A percentile compares a stretch with the other conserved stretches of the same genome.
phyloP scores from a whole-genome alignment of 2,113 vertebrate genomes.

The Carassius gibelio region DNA sequence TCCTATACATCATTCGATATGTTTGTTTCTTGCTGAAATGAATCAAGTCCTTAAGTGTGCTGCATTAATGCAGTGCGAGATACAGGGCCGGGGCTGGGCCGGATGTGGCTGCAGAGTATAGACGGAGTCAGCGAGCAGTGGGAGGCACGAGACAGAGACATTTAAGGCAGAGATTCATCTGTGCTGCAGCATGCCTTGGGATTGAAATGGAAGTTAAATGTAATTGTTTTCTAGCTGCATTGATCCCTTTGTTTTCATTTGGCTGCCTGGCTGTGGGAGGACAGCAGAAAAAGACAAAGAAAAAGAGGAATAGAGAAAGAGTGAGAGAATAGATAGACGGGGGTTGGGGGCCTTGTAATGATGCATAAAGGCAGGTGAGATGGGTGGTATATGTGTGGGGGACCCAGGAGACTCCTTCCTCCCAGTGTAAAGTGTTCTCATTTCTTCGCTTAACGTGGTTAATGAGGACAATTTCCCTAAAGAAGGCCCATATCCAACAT shows the following conservation, averaged over 20 bases:
- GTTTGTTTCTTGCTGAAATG: slow-evolving; percentile 41
- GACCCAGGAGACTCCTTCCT: slow-evolving; percentile 35
- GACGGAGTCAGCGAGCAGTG: slow-evolving; percentile 32
- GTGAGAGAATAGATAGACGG: not conserved
- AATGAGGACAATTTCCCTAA: slow-evolving; percentile 51
- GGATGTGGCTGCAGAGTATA: slow-evolving; percentile 40
- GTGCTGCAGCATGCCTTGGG: slow-evolving; percentile 42
- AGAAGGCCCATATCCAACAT: slow-evolving; percentile 40
- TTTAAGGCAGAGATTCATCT: slow-evolving; percentile 49
- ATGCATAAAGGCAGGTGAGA: slow-evolving; percentile 46
- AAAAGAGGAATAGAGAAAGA: not conserved
- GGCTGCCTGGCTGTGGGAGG: slow-evolving; percentile 45
- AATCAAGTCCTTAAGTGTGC: slow-evolving; percentile 30
- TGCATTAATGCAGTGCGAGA: slow-evolving; percentile 29
- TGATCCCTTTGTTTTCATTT: slow-evolving; percentile 57
- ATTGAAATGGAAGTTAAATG: slow-evolving; percentile 62
- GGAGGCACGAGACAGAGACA: slow-evolving; percentile 38
- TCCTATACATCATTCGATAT: slow-evolving; percentile 41
- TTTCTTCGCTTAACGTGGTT: slow-evolving; percentile 51
- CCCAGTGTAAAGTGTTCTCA: slow-evolving; percentile 47
- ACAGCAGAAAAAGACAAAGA: slow-evolving; percentile 27
- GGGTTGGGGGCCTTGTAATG: slow-evolving; percentile 3
- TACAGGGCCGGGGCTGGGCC: slow-evolving; percentile 13
- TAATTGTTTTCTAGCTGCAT: slow-evolving; percentile 65
- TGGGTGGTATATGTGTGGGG: slow-evolving; percentile 13